These are phyloP conservation scores for Pilophorus perplexus DNA, from an alignment of 2,888 invertebrate species.

Conservation along the genomic window DNA sequence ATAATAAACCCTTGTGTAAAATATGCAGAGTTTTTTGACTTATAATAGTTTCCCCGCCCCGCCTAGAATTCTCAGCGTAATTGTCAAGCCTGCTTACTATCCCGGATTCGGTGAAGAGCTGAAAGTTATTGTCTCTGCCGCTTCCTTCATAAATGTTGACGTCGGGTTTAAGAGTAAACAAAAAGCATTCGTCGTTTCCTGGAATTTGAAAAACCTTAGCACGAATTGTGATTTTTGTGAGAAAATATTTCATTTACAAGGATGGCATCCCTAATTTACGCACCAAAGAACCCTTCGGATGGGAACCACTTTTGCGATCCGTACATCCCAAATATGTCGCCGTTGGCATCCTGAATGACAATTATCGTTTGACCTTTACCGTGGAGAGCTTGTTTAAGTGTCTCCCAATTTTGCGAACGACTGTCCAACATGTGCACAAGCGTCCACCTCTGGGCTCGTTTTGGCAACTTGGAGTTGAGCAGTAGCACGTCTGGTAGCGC, in stretches of 20 bases:
- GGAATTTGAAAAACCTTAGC: too few relatives aligned
- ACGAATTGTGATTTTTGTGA: too few relatives aligned
- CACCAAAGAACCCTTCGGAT: constrained; percentile 10
- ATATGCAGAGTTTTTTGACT: too few relatives aligned
- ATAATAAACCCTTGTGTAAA: too few relatives aligned
- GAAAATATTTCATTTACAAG: too few relatives aligned
- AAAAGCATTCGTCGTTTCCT: constrained; percentile 8
- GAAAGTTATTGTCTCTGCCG: background rate
- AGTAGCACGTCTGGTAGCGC: constrained; percentile 7
- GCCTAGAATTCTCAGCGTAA: too few relatives aligned
- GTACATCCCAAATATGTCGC: constrained; percentile 25
- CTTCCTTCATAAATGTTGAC: constrained; percentile 9
- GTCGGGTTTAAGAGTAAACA: constrained; percentile 18
- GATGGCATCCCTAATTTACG: too few relatives aligned
- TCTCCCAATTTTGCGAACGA: background rate
- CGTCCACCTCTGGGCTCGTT: constrained; percentile 2
- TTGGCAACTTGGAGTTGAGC: constrained; percentile 12
- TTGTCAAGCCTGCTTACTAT: too few relatives aligned
- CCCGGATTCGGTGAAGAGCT: constrained; percentile 10
- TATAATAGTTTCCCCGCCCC: too few relatives aligned
- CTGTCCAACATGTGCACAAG: background rate
- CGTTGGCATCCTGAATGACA: constrained; percentile 22
- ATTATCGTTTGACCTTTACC: constrained; percentile 11
- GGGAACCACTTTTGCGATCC: constrained; percentile 15
- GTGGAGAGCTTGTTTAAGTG: constrained; percentile 1